phyloP scores from a whole-genome alignment of 35 echinoderm and acorn worm genomes.

The Hemicentrotus pulcherrimus region DNA sequence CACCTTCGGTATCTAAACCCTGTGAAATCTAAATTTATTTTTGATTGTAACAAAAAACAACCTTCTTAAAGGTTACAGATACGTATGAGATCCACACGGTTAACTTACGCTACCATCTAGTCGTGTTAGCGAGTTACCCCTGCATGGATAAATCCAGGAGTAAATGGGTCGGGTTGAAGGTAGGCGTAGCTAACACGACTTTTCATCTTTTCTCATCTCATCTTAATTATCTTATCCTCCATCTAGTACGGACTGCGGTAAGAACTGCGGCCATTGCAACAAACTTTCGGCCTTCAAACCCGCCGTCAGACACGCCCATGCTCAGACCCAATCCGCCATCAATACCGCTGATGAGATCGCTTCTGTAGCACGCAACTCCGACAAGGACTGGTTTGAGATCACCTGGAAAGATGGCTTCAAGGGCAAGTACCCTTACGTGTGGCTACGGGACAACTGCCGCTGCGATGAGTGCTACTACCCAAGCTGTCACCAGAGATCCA shows the following conservation, averaged over 20 bases:
- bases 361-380: background rate
- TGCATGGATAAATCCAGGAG: too few relatives aligned
- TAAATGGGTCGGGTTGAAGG: too few relatives aligned
- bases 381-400: slow-evolving; percentile 26
- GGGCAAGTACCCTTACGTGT: slow-evolving; percentile 78
- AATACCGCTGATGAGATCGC: background rate
- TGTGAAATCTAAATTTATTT: too few relatives aligned
- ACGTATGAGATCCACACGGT: too few relatives aligned
- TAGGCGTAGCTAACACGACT: too few relatives aligned
- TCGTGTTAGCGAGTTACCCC: too few relatives aligned
- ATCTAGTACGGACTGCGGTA: background rate
- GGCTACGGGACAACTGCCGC: slow-evolving; percentile 90
- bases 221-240: too few relatives aligned
- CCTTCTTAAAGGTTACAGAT: too few relatives aligned
- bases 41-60: too few relatives aligned
- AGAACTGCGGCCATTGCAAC: background rate
- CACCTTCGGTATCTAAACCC: too few relatives aligned
- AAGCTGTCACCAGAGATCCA: slow-evolving; percentile 32
- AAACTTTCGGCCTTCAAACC: background rate
- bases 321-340: background rate
- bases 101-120: too few relatives aligned
- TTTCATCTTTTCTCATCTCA: too few relatives aligned
- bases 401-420: slow-evolving; percentile 59
- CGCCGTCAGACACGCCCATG: background rate
- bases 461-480: slow-evolving; percentile 76